Percentiles rank a stretch among this genome's conserved stretches.
Evolutionary conservation across 2,888 invertebrate species (phyloP).

Genomic region (Nemotelus nigrinus): DNA sequence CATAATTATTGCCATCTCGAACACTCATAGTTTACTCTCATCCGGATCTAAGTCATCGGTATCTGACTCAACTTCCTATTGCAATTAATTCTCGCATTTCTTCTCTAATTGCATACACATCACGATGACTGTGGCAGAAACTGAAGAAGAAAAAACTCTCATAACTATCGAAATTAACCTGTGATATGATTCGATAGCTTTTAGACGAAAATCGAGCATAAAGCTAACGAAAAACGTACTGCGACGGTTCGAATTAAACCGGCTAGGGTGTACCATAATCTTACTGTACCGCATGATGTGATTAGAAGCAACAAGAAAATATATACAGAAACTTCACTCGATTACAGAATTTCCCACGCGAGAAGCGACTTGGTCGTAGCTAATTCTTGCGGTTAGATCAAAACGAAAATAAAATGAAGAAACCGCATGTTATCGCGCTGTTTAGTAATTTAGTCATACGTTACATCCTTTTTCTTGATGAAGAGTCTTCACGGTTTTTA

Average conservation of each 20-base stretch:
- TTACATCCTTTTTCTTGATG: background rate
- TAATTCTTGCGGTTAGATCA: conserved; percentile 24
- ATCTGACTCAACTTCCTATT: conserved; percentile 40
- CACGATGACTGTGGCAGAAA: too few species aligned
- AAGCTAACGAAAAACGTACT: background rate
- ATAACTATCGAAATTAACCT: background rate
- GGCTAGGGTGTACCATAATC: background rate
- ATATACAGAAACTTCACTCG: too few species aligned
- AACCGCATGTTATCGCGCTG: conserved; percentile 13
- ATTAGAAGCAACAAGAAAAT: conserved; percentile 13
- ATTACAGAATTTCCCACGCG: conserved; percentile 32
- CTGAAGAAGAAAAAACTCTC: background rate
- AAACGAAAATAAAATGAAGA: conserved; percentile 14
- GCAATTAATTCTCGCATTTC: conserved; percentile 16
- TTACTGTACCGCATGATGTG: background rate
- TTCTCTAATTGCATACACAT: background rate
- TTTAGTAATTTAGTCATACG: conserved; percentile 2
- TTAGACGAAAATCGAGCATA: background rate
- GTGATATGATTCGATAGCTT: conserved; percentile 27
- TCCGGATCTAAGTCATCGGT: background rate
- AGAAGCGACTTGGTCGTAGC: background rate
- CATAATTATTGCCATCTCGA: background rate
- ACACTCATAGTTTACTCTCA: background rate
- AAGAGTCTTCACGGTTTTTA: too few species aligned
- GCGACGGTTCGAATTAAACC: background rate